These are phyloP conservation scores for Xanthorhoe designata DNA, from an alignment of 2,888 invertebrate species.

Conservation along the genomic window DNA sequence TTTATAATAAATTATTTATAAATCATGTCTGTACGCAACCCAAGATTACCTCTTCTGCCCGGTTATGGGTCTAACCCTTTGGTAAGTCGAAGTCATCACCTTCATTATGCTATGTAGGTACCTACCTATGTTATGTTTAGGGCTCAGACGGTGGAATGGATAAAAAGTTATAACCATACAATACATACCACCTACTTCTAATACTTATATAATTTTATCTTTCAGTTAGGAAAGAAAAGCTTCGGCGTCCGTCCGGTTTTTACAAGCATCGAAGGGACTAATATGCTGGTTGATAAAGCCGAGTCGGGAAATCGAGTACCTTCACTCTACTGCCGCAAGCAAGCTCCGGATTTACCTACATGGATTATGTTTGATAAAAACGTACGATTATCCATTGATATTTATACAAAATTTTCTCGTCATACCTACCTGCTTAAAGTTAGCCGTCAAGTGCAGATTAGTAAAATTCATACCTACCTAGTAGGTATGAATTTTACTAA, in stretches of 20 bases:
- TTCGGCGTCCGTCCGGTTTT: conserved; percentile 78
- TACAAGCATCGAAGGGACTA: conserved; percentile 69
- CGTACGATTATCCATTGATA: conserved; percentile 55
- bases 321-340: conserved; percentile 90
- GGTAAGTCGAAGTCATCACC: conserved; percentile 77
- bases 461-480: too few relatives aligned
- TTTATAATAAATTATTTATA: conserved; percentile 9
- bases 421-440: too few relatives aligned
- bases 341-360: conserved; percentile 90
- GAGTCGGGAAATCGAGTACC: conserved; percentile 78
- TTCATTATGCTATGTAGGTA: background rate
- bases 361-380: conserved; percentile 96
- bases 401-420: too few relatives aligned
- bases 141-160: too few relatives aligned
- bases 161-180: too few relatives aligned
- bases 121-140: background rate
- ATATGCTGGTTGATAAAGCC: conserved; percentile 77
- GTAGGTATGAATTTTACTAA: too few relatives aligned
- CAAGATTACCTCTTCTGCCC: conserved; percentile 90
- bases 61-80: conserved; percentile 88
- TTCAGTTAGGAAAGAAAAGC: conserved; percentile 71
- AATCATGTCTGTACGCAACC: conserved; percentile 83
- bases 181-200: too few relatives aligned
- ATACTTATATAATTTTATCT: too few relatives aligned
- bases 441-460: too few relatives aligned